Evolutionary conservation across 2,113 vertebrate genomes (phyloP), one percentile per base, ranked within the genome.

Genomic region (Carlito syrichta): DNA sequence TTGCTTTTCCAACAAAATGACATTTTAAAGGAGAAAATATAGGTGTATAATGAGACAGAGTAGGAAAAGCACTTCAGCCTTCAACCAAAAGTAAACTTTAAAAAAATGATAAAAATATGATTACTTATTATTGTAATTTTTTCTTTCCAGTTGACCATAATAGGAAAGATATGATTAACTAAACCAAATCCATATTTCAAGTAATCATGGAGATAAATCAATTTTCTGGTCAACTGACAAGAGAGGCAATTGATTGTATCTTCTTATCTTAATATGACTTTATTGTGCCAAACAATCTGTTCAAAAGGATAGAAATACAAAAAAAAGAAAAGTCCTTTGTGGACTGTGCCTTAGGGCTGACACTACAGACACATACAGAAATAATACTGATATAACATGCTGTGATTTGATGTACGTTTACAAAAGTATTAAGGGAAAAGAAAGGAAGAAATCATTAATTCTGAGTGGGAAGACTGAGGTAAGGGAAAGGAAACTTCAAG

Each of bases 21-120:
- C 22, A 84, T 86, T 90, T 78, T 50, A 14, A 92, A 92, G 7
- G 19, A 93, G 40, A 88, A 95, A 95, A 89, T 93, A n/a, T 5
- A 90, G 16, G 22, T 60, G 1, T 82, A 52, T 40, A 22, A 83
- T 52, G 23, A 68, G 30, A 43, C 32, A 73, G 12, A 82, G 25
- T 86, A 92, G 35, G 45, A 73, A 86, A 43, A 60, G 25, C 45
- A 92, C 25, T 91, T 82, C 20, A 73, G 23, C 19, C 14, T 35
- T 86, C 76, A 95, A 23, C 25, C 76, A 83, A 17, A 74, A 86
- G 14, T 56, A 71, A 69, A 83, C 19, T 56, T 86, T 7, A 20
- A n/a, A 81, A 76, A 35, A 83, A 40, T 16, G 12, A 77, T 27
- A 73, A 88, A 82, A 12, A 74, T 77, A 17, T 17, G 9, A 45